These are phyloP conservation scores for Monomorium pharaonis DNA, from an alignment of 1,140 invertebrate genomes.

Conservation along the genomic window DNA sequence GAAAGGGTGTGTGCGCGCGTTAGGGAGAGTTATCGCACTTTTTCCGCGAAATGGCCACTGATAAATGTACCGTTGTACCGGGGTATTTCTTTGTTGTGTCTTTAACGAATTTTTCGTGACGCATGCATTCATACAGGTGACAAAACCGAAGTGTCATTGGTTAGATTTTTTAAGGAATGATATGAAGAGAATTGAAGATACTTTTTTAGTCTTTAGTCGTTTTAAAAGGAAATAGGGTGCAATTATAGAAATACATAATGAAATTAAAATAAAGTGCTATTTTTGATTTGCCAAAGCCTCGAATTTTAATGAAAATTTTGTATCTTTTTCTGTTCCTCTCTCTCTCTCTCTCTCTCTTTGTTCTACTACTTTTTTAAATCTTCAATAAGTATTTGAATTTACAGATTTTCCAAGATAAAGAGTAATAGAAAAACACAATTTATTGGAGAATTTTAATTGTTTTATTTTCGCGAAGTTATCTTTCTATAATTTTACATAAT, in stretches of 20 bases:
- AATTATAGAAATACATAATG: background rate
- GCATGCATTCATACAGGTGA: background rate
- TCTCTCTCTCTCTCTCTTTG: too few species aligned
- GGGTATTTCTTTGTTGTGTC: background rate
- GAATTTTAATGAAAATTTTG: background rate
- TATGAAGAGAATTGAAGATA: background rate
- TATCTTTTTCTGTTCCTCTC: background rate
- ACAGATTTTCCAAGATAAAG: background rate
- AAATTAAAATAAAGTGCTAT: background rate
- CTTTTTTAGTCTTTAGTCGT: background rate
- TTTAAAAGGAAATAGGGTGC: background rate
- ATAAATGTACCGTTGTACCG: conserved; percentile 15
- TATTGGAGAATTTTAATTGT: background rate
- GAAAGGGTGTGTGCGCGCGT: background rate
- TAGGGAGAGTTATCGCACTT: background rate
- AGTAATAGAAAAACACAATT: background rate
- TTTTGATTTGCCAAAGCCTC: background rate
- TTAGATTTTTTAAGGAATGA: background rate
- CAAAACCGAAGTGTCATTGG: background rate
- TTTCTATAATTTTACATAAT: background rate
- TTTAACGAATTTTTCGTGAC: background rate
- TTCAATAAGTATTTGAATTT: background rate
- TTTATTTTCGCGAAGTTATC: background rate
- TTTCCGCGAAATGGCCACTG: background rate
- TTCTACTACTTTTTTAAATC: background rate